Conservation (phyloP, 2,797 vertebrate genomes). For the Eremophila alpestris region DNA sequence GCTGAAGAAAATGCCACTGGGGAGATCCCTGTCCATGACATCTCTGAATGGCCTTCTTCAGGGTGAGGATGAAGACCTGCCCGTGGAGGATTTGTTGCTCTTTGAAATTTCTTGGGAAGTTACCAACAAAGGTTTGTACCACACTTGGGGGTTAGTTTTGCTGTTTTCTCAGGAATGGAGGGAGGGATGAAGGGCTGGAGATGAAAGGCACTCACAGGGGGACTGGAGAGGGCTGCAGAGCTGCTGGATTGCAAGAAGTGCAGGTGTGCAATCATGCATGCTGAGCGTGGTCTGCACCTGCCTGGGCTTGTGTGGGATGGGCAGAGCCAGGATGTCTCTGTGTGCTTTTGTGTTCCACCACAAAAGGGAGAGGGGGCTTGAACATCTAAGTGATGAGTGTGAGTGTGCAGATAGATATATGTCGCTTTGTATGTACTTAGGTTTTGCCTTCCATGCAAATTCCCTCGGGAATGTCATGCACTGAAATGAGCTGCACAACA, state of each 20-base stretch:
- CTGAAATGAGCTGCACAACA: background rate
- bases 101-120: slow-evolving; percentile 98
- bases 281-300: background rate
- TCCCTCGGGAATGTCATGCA: background rate
- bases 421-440: background rate
- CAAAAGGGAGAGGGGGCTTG: background rate
- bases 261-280: background rate
- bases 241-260: background rate
- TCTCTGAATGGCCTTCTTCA: slow-evolving; percentile 88
- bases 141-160: background rate
- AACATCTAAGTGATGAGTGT: background rate
- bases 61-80: slow-evolving; percentile 88
- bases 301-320: background rate
- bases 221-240: background rate
- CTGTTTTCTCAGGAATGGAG: background rate
- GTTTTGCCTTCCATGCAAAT: background rate
- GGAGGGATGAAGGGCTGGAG: background rate
- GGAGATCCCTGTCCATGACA: slow-evolving; percentile 88
- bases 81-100: slow-evolving; percentile 87
- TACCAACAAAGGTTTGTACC: slow-evolving; percentile 92
- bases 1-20: slow-evolving; percentile 83
- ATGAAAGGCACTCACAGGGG: background rate
- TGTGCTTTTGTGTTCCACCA: background rate
- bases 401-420: background rate
- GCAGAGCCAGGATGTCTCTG: background rate